Evolutionary conservation across 2,888 invertebrate genomes (phyloP).

Genomic region (Drosophila eohydei): DNA sequence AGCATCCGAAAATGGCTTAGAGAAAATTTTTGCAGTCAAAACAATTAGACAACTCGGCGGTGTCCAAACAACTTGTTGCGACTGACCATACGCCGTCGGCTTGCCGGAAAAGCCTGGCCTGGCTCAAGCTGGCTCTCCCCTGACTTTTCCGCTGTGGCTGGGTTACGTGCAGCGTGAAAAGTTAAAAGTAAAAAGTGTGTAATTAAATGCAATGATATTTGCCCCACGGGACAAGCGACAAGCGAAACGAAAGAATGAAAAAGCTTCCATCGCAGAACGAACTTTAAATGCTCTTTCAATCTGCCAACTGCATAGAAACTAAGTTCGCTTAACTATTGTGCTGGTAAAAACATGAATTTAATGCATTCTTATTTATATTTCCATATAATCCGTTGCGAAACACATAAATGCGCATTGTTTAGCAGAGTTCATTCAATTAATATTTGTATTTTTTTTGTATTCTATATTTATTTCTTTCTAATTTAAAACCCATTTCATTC

Average conservation of each 20-base stretch:
- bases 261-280: neutral
- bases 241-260: slow-evolving; percentile 19
- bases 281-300: neutral
- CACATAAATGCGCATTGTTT: too few species aligned
- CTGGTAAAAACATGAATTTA: too few species aligned
- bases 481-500: neutral
- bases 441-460: too few species aligned
- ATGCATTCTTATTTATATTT: too few species aligned
- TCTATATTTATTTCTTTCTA: too few species aligned
- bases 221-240: slow-evolving; percentile 36
- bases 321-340: too few species aligned
- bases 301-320: too few species aligned
- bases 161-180: slow-evolving; percentile 41
- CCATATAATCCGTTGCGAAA: too few species aligned
- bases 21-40: slow-evolving; percentile 70
- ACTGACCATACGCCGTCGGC: slow-evolving; percentile 20
- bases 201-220: slow-evolving; percentile 54
- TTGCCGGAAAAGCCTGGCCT: slow-evolving; percentile 32
- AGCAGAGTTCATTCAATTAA: too few species aligned
- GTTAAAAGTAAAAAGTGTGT: slow-evolving; percentile 55
- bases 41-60: slow-evolving; percentile 64
- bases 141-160: slow-evolving; percentile 27
- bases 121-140: slow-evolving; percentile 4
- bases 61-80: slow-evolving; percentile 64
- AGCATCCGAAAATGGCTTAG: slow-evolving; percentile 58